Conservation (phyloP, 1,140 invertebrate species). For the Melanaphis sacchari region DNA sequence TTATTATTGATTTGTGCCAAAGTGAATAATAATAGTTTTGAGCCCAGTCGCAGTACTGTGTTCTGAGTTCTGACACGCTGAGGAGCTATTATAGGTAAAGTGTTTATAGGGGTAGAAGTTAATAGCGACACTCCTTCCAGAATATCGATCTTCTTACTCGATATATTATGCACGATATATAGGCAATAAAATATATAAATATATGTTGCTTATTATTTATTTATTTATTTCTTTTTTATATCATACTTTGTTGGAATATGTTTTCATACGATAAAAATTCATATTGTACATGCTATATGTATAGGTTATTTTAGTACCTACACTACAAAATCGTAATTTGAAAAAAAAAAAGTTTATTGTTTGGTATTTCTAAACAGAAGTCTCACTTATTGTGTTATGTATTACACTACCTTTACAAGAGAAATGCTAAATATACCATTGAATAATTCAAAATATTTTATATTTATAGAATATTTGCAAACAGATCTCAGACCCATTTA, state of each 20-base stretch:
- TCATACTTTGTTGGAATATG: not conserved
- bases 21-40: not conserved
- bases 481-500: not conserved
- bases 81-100: not conserved
- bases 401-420: not conserved
- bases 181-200: not conserved
- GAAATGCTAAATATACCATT: not conserved
- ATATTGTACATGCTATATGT: not conserved
- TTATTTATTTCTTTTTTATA: no score
- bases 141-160: not conserved
- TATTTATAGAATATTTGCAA: not conserved
- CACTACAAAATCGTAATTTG: not conserved
- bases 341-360: not conserved
- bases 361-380: not conserved
- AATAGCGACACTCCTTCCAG: not conserved
- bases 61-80: not conserved
- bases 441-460: constrained; percentile 4
- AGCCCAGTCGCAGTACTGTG: not conserved
- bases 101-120: not conserved
- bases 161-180: not conserved
- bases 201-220: not conserved
- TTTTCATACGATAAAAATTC: not conserved
- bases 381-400: not conserved
- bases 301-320: not conserved
- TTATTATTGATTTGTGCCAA: not conserved